Base-by-base conservation (phyloP, 2,888 invertebrate species). In the Leucania comma region DNA sequence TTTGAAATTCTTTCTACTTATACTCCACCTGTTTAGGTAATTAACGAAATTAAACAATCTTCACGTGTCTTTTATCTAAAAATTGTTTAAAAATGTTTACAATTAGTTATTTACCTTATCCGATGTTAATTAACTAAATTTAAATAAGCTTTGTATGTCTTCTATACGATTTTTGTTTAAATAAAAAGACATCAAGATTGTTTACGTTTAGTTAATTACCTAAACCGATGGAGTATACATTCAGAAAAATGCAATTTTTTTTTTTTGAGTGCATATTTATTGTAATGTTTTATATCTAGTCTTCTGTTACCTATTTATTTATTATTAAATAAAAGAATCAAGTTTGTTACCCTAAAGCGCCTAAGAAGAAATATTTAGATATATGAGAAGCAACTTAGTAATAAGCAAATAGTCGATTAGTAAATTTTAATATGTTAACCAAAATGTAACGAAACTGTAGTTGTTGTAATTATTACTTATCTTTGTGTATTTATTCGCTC, bases 341-440 rank as follows among this genome's bases (percentile, higher is more conserved):
- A 67, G 74, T 82, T 74, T 75, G 59, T 80, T 48, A 75, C 72
- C 68, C 63, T 26, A 72, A 51, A 61, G 78, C 85, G 85, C 74
- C 85, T 84, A 78, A 61, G 59, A 78, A 65, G 9, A 48, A 73
- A 82, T 82, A 84, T 83, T 80, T 82, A 84, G 57, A 35, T 74
- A 29, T 80, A 74, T 38, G 66, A 68, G 59, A 82, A 64, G 69
- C 57, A 70, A 75, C 24, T 53, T 80, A 83, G 79, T 83, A 35
- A 26, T 84, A 85, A 85, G 85, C 50, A 48, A 71, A 68, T 83
- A 84, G 84, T 81, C 68, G 73, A 83, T 69, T 78, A 78, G 72
- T 76, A 71, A 72, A 64, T 71, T 81, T 70, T 72, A 83, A 74
- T 83, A 77, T 81, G 74, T 76, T 84, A 84, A 73, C 80, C 83